phyloP scores from a whole-genome alignment of 2,797 vertebrate genomes.

The Sardinella longiceps region DNA sequence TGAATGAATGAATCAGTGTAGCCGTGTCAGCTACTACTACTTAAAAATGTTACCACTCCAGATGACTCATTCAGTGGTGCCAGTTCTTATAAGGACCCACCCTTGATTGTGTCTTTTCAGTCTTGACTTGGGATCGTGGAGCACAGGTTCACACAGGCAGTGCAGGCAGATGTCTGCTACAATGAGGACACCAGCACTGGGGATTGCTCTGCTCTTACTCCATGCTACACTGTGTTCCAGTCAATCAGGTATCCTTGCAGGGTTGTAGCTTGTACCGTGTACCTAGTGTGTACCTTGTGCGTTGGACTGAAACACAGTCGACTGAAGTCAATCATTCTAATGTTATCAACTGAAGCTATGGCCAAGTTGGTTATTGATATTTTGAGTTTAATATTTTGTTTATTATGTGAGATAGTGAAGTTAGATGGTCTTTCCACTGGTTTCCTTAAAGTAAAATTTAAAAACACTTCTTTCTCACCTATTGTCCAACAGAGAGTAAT shows the following conservation, averaged over 20 bases:
- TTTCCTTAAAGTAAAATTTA: neutral
- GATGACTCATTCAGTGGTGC: neutral
- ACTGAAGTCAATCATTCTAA: no score
- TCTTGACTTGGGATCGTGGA: neutral
- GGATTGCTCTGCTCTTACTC: neutral
- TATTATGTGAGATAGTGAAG: neutral
- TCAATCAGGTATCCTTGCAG: neutral
- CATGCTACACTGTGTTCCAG: slow-evolving; percentile 1
- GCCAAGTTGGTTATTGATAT: neutral
- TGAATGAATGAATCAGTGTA: no score
- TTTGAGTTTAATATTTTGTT: neutral
- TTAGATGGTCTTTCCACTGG: neutral
- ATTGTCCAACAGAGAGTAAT: slow-evolving; percentile 31
- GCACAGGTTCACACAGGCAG: neutral
- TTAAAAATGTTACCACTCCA: neutral
- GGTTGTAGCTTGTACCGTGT: neutral
- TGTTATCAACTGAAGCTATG: neutral
- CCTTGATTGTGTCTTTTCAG: neutral
- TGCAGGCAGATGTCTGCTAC: neutral
- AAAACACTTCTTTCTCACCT: neutral
- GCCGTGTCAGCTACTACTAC: neutral
- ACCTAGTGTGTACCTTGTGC: no score
- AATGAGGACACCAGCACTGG: neutral
- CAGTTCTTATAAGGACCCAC: neutral
- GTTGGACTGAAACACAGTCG: neutral